phyloP scores from a whole-genome alignment of 2,113 vertebrate species.

The Gasterosteus aculeatus region DNA sequence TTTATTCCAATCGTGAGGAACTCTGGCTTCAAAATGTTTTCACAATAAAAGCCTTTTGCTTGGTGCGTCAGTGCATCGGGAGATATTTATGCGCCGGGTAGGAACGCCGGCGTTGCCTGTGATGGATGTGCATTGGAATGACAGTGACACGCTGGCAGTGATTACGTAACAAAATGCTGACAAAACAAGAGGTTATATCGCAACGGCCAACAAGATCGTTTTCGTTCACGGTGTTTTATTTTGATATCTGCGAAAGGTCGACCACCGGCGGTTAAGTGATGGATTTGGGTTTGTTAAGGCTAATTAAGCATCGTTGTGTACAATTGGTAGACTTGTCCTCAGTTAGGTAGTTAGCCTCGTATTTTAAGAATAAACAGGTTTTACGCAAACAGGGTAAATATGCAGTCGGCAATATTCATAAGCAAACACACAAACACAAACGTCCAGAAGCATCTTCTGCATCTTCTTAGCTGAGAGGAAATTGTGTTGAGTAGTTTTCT shows the following conservation, averaged over 20 bases:
- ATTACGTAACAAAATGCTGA: slow-evolving; percentile 23
- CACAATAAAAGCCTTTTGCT: slow-evolving; percentile 39
- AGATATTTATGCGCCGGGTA: slow-evolving; percentile 33
- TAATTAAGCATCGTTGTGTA: neutral
- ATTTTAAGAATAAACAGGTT: neutral
- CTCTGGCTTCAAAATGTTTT: slow-evolving; percentile 48
- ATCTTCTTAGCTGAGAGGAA: neutral
- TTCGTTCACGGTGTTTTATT: neutral
- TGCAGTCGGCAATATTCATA: neutral
- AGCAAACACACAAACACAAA: neutral
- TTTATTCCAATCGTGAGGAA: slow-evolving; percentile 40
- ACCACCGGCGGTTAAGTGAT: neutral
- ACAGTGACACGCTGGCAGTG: slow-evolving; percentile 7
- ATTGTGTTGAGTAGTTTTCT: neutral
- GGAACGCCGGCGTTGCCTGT: neutral
- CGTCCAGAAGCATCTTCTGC: neutral
- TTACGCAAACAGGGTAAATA: neutral
- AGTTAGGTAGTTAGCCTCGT: neutral
- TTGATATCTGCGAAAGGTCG: neutral
- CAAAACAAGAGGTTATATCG: neutral
- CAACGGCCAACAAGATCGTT: neutral
- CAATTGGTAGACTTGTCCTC: neutral
- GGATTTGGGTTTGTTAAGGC: neutral
- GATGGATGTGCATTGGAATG: slow-evolving; percentile 25
- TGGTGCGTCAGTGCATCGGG: slow-evolving; percentile 53